A percentile compares a stretch with the other conserved stretches of the same genome.
Conservation (phyloP, 2,797 vertebrate species). For the Leptodactylus fallax region DNA sequence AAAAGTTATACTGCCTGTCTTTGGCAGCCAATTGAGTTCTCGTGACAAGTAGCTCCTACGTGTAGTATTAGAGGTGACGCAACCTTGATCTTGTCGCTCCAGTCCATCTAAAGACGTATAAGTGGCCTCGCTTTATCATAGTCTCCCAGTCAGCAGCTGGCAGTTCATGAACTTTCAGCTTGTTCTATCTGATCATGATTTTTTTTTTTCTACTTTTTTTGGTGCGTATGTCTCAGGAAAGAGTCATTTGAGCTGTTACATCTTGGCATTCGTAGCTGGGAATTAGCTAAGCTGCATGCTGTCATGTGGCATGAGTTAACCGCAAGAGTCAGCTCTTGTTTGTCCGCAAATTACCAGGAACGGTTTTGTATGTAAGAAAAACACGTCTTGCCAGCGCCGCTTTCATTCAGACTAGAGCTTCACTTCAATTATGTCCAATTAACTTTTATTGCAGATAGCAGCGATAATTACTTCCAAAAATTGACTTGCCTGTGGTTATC, state of each 20-base stretch:
- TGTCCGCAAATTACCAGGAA: constrained; percentile 72
- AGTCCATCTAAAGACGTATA: neutral
- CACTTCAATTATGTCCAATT: constrained; percentile 82
- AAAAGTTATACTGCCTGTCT: no score
- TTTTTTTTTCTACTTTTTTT: neutral
- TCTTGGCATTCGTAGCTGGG: constrained; percentile 64
- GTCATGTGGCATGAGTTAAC: constrained; percentile 68
- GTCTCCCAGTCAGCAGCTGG: neutral
- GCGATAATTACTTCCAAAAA: constrained; percentile 79
- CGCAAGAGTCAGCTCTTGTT: constrained; percentile 68
- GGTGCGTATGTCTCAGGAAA: neutral
- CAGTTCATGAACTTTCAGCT: constrained; percentile 14
- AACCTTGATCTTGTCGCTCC: neutral
- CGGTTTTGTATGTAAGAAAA: constrained; percentile 73
- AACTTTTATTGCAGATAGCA: constrained; percentile 80
- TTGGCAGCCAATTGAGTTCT: no score
- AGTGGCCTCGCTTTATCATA: no score
- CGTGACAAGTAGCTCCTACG: neutral
- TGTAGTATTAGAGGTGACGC: neutral
- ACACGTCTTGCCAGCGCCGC: constrained; percentile 74
- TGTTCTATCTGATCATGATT: neutral
- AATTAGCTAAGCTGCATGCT: constrained; percentile 65
- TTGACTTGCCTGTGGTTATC: constrained; percentile 75
- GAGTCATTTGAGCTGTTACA: constrained; percentile 57
- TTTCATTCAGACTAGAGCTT: constrained; percentile 76